Evolutionary conservation across 2,113 vertebrate species (phyloP), one percentile per base, ranked within the genome.

Genomic region (Xyliphius kryptos): DNA sequence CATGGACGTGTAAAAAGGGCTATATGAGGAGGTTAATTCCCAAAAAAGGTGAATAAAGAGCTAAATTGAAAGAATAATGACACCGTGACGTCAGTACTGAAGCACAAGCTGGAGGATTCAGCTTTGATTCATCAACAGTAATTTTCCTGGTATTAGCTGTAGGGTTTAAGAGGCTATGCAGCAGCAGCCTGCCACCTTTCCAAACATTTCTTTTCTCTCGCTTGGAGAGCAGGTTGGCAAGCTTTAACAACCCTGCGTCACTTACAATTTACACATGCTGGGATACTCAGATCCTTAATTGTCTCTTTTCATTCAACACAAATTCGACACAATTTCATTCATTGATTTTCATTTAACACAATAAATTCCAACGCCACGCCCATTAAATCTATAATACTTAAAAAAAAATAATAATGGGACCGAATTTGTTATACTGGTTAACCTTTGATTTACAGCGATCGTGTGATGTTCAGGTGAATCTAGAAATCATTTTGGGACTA

Each of bases 11-110:
- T 36, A 41, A 41, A 73, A 65, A 74, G 36, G 64, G 79, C 68
- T 81, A 83, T 79, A 77, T 76, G 69, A 65, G 53, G 44, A 50
- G 56, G 61, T 73, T 59, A 83, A 79, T 82, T 79, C 69, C 70
- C 54, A 63, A 77, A 32, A 81, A 84, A 77, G 68, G 78, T 66
- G 70, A 77, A 73, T 76, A 78, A 77, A 77, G 70, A 60, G 52
- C 67, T 51, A 78, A 85, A 84, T 83, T 79, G 82, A 72, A 86
- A 85, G 76, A 82, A 62, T 85, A 83, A 86, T 82, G 74, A 80
- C 70, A 73, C 78, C 72, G 67, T 21, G 66, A 75, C 71, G 61
- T 69, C 56, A 5, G 66, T 77, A 63, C 66, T 72, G 63, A 75
- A 59, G 2, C 64, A 65, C 74, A 73, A 46, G 63, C 59, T n/a